Evolutionary conservation across 2,113 vertebrate species (phyloP).

Genomic region (Colaptes auratus): DNA sequence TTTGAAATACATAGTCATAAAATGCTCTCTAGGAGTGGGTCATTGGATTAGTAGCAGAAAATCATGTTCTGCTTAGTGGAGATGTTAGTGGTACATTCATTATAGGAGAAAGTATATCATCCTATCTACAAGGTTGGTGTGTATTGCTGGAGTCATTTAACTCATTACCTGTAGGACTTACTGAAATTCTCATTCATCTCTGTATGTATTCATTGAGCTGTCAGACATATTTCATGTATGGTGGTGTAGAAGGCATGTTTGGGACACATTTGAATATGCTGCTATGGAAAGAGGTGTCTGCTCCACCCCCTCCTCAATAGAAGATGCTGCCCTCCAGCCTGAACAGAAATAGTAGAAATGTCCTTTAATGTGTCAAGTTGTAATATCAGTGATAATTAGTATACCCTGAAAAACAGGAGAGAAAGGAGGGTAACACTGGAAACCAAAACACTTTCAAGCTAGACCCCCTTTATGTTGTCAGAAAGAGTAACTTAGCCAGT

Average conservation of each 20-base stretch:
- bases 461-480: not conserved
- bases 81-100: not conserved
- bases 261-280: not conserved
- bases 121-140: not conserved
- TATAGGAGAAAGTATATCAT: not conserved
- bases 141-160: not conserved
- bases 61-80: not conserved
- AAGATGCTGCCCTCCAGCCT: not conserved
- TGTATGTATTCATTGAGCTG: not conserved
- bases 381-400: not conserved
- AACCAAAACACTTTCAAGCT: not conserved
- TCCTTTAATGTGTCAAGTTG: not conserved
- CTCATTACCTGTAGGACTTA: not conserved
- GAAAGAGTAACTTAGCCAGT: not conserved
- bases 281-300: not conserved
- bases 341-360: not conserved
- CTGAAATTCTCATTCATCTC: not conserved
- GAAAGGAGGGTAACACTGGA: not conserved
- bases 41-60: not conserved
- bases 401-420: not conserved
- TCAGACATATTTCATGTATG: not conserved
- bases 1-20: slow-evolving; percentile 70
- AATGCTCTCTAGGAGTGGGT: slow-evolving; percentile 1
- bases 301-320: not conserved
- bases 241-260: not conserved